A percentile compares a stretch with the other conserved stretches of the same genome.
phyloP scores from a whole-genome alignment of 2,888 invertebrate species.

The Belgica antarctica region DNA sequence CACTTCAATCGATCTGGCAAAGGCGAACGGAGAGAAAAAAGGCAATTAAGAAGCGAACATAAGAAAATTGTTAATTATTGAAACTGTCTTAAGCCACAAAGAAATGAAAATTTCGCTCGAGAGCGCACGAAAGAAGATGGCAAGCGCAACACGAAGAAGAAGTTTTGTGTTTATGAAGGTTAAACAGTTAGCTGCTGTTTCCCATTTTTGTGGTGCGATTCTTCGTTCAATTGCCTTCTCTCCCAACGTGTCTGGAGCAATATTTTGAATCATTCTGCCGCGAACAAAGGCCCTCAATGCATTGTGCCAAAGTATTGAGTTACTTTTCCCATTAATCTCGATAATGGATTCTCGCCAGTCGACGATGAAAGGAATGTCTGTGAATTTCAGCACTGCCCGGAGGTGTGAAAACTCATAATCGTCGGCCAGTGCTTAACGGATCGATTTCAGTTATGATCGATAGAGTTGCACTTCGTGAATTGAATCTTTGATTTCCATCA shows the following conservation, averaged over 20 bases:
- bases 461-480: too few relatives aligned
- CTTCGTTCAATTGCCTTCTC: neutral
- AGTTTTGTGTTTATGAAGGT: slow-evolving; percentile 11
- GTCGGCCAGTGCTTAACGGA: neutral
- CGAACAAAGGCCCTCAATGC: neutral
- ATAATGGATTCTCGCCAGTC: too few relatives aligned
- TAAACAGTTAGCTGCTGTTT: slow-evolving; percentile 8
- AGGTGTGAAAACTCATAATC: slow-evolving; percentile 9
- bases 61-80: slow-evolving; percentile 27
- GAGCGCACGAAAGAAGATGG: slow-evolving; percentile 9
- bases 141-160: neutral
- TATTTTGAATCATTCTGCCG: neutral
- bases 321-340: too few relatives aligned
- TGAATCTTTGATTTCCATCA: too few relatives aligned
- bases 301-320: too few relatives aligned
- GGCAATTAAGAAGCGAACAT: slow-evolving; percentile 1
- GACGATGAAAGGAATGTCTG: neutral
- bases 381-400: neutral
- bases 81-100: slow-evolving; percentile 14
- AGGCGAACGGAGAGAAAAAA: neutral
- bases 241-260: neutral
- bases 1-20: neutral
- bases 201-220: neutral
- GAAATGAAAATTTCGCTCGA: slow-evolving; percentile 24
- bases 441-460: too few relatives aligned